These are phyloP conservation scores for Ailuropoda melanoleuca DNA, from an alignment of 2,113 vertebrate species.

Conservation along the genomic window DNA sequence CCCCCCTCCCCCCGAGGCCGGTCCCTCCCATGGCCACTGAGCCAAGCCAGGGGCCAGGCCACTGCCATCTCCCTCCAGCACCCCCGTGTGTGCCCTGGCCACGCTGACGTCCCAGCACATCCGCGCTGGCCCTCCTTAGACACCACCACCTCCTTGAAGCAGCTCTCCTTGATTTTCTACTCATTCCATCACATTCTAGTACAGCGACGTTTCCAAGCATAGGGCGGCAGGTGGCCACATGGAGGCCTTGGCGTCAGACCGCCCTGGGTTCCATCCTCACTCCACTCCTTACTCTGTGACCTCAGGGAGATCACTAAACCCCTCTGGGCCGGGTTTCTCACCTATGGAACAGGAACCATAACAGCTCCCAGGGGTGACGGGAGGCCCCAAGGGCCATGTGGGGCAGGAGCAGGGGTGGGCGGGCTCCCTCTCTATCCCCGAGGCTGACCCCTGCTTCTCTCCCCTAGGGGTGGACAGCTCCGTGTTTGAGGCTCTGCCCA, in stretches of 20 bases:
- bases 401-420: background rate
- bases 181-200: too few relatives aligned
- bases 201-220: accelerated
- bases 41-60: background rate
- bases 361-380: accelerated
- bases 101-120: background rate
- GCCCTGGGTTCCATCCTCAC: background rate
- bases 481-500: conserved; percentile 91
- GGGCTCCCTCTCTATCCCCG: too few relatives aligned
- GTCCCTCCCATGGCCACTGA: background rate
- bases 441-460: background rate
- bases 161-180: background rate
- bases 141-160: background rate
- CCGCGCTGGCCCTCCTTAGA: background rate
- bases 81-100: accelerated
- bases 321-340: background rate
- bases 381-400: background rate
- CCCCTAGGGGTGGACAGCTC: conserved; percentile 90
- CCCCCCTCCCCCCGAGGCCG: background rate
- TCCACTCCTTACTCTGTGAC: background rate
- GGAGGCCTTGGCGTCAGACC: background rate
- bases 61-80: background rate
- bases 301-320: background rate
- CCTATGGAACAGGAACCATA: background rate
- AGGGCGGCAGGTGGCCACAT: accelerated